Conservation (phyloP, 2,888 invertebrate species). For the Coremacera marginata region DNA sequence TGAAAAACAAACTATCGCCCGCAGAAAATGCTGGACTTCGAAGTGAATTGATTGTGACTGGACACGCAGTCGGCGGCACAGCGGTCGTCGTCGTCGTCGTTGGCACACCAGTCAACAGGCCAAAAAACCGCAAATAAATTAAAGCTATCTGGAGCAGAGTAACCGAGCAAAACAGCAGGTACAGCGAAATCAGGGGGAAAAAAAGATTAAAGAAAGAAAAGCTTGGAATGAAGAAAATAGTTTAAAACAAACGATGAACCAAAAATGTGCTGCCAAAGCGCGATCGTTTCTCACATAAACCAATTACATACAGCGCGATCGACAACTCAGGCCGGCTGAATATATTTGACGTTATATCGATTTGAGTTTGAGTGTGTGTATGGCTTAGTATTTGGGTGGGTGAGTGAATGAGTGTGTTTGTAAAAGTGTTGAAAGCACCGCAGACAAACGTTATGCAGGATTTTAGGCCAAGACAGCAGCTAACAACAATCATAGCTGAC, state of each 20-base stretch:
- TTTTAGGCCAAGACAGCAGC: no score
- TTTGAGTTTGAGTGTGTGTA: no score
- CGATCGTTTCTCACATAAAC: conserved; percentile 29
- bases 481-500: not conserved
- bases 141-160: conserved; percentile 21
- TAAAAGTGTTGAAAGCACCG: not conserved
- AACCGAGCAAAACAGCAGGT: conserved; percentile 13
- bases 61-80: conserved; percentile 27
- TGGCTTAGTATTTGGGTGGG: not conserved
- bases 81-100: not conserved
- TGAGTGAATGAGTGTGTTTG: not conserved
- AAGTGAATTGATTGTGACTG: conserved; percentile 34
- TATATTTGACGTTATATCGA: no score
- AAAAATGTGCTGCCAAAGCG: not conserved
- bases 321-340: not conserved
- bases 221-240: not conserved
- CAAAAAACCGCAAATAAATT: conserved; percentile 27
- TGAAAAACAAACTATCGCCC: conserved; percentile 31
- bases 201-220: not conserved
- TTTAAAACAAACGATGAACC: not conserved
- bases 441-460: not conserved
- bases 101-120: conserved; percentile 16
- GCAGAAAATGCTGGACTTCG: conserved; percentile 16
- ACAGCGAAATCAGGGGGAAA: not conserved
- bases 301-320: not conserved